Conservation (phyloP, 37 sponge, comb jelly and placozoan species). For the Geodia barretti region DNA sequence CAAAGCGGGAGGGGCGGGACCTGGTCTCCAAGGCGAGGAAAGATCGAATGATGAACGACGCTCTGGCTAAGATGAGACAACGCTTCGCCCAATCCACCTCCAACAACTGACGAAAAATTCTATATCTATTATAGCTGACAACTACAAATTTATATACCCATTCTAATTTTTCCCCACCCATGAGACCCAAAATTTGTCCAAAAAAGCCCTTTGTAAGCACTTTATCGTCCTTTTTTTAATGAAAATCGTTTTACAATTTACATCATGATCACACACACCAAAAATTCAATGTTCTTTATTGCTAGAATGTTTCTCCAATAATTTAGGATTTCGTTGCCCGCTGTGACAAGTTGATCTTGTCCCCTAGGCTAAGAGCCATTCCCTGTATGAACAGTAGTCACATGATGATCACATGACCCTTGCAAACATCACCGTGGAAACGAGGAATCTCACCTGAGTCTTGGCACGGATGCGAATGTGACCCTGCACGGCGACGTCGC, state of each 20-base stretch:
- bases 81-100: too few relatives aligned
- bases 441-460: slow-evolving; percentile 82
- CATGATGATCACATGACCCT: too few relatives aligned
- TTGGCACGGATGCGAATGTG: slow-evolving; percentile 97
- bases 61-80: not conserved
- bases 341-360: slow-evolving; percentile 97
- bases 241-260: not conserved
- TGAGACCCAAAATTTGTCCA: not conserved
- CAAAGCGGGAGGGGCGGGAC: not conserved
- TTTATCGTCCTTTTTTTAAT: not conserved
- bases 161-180: not conserved
- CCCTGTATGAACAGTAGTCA: slow-evolving; percentile 69
- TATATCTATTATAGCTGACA: too few relatives aligned
- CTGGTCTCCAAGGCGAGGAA: not conserved
- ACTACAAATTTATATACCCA: not conserved
- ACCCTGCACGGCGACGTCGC: slow-evolving; percentile 74
- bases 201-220: not conserved
- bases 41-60: not conserved
- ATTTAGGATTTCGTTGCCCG: too few relatives aligned
- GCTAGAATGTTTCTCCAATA: too few relatives aligned
- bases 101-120: too few relatives aligned
- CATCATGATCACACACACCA: too few relatives aligned
- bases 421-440: not conserved
- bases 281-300: too few relatives aligned
- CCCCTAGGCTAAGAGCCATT: slow-evolving; percentile 98